phyloP scores from a whole-genome alignment of 2,888 invertebrate species.

The Habroteleia sp. region DNA sequence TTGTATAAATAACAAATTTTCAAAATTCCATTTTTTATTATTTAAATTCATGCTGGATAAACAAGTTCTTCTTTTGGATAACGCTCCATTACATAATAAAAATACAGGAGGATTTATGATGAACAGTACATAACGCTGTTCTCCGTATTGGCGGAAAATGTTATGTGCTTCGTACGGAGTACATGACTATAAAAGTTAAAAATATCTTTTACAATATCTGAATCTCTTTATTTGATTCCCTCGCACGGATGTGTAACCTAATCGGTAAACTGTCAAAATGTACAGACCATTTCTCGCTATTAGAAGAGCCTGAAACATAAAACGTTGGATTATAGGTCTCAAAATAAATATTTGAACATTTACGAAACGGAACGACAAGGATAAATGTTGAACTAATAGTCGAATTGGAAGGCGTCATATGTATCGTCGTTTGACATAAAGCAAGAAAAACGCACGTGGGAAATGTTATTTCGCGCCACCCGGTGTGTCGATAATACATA shows the following conservation, averaged over 20 bases:
- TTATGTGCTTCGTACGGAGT: no score
- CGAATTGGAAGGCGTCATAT: conserved; percentile 4
- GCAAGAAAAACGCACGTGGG: conserved; percentile 5
- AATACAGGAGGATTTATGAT: no score
- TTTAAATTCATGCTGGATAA: no score
- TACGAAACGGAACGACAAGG: neutral
- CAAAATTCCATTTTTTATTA: no score
- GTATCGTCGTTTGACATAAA: neutral
- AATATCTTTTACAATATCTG: no score
- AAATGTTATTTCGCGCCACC: conserved; percentile 31
- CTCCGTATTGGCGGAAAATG: no score
- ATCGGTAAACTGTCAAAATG: conserved; percentile 2
- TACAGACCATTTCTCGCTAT: conserved; percentile 5
- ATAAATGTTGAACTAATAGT: neutral
- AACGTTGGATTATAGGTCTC: neutral
- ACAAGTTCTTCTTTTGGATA: no score
- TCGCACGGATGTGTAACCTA: neutral
- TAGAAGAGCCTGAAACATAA: conserved; percentile 3
- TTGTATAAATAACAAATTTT: no score
- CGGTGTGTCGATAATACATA: conserved; percentile 50
- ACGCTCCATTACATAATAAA: no score
- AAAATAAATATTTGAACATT: conserved; percentile 21
- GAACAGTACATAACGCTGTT: no score
- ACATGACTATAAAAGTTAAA: no score
- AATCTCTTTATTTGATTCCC: no score